Evolutionary conservation across 2,113 vertebrate species (phyloP), one percentile per base, ranked within the genome.

Genomic region (Pionites leucogaster): DNA sequence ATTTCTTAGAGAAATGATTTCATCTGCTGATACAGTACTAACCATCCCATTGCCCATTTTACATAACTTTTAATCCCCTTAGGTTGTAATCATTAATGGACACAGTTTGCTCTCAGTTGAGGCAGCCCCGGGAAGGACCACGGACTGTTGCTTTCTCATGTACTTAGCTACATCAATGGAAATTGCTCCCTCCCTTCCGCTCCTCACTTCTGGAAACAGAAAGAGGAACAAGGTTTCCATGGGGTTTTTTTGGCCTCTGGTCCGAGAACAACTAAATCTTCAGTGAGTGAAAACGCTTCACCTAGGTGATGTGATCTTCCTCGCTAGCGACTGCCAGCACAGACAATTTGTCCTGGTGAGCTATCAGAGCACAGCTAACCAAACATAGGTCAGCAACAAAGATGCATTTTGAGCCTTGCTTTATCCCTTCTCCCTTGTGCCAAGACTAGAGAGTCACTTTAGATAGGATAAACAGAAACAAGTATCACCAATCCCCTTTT

Each of bases 101-200:
- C 1, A 2, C 18, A 22, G 6, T 64, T 88, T 3, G 2, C 28
- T 65, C 46, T 15, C 37, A 19, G 47, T 0, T 83, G 22, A 80
- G 13, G 50, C 53, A 65, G 50, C n/a, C 29, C 46, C 17, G 7
- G 44, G 47, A 81, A 60, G 42, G 44, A 55, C 42, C 35, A 29
- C 0, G 3, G 41, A 27, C 68, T 50, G 19, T 88, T 55, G 46
- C 0, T 0, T 13, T 70, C 35, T 28, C 39, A 2, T 0, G 2
- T 44, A 42, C 52, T 50, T 3, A 0, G 9, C 25, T 59, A 50
- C 82, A 74, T 49, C 2, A 8, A 41, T 41, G 25, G 57, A 87
- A 96, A 75, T 25, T 0, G 1, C 44, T 87, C 49, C 39, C 64
- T 84, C 44, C n/a, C 19, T 49, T 82, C 41, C 11, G 5, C 59